phyloP scores from a whole-genome alignment of 1,140 invertebrate genomes.

The Zaprionus camerounensis region DNA sequence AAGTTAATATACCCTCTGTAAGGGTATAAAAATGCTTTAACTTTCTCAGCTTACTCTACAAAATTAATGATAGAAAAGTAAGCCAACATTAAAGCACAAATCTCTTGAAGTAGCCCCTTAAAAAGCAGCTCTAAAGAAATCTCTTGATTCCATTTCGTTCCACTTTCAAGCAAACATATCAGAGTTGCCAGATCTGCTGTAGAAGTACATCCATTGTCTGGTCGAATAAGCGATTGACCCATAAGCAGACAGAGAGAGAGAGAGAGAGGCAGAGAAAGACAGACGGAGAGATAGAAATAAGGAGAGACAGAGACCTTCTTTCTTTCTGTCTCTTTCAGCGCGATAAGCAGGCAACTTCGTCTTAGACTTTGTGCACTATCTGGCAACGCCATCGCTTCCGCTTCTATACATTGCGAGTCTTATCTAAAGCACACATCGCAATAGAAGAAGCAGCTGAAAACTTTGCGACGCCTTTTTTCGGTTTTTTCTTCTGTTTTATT shows the following conservation, averaged over 20 bases:
- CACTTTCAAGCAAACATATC: neutral
- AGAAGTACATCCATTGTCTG: neutral
- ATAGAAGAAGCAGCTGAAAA: conserved; percentile 17
- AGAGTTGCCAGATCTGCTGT: conserved; percentile 2
- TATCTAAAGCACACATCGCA: conserved; percentile 54
- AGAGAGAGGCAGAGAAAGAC: neutral
- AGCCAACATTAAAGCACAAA: neutral
- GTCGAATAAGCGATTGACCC: neutral
- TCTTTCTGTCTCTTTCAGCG: neutral
- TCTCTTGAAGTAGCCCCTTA: no score
- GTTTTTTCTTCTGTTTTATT: conserved; percentile 21
- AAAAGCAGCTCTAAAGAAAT: no score
- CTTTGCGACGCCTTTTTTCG: conserved; percentile 39
- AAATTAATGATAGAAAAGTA: no score
- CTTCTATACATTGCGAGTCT: conserved; percentile 37
- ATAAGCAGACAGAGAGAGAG: neutral
- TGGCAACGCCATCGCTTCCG: conserved; percentile 54
- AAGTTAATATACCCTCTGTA: no score
- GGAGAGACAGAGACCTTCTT: neutral
- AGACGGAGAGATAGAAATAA: no score
- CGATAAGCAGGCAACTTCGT: conserved; percentile 24
- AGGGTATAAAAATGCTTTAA: no score
- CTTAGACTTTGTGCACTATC: conserved; percentile 31
- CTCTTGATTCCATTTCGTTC: neutral
- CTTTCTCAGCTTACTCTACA: no score